Evolutionary conservation across 2,888 invertebrate genomes (phyloP).

Genomic region (Rhimphoctona megacephalus): DNA sequence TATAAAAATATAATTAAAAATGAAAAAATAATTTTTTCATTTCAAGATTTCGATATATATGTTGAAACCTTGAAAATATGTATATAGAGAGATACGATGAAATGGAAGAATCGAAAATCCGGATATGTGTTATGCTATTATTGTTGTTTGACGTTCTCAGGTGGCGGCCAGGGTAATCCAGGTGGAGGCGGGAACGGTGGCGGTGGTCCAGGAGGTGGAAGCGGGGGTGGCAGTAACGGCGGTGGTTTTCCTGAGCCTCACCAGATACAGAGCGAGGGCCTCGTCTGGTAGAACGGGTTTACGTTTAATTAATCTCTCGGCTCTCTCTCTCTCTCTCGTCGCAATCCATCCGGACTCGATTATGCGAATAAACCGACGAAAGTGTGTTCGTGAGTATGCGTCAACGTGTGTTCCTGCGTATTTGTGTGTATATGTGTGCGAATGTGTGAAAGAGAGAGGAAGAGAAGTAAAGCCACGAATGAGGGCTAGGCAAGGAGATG

Average conservation of each 20-base stretch:
- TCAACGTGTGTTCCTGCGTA: not conserved
- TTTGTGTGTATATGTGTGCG: not conserved
- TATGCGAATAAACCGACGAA: conserved; percentile 56
- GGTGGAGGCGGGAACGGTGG: conserved; percentile 88
- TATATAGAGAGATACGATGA: not conserved
- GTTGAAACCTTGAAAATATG: too few relatives aligned
- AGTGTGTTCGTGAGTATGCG: conserved; percentile 21
- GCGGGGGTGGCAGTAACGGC: conserved; percentile 88
- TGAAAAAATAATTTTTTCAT: too few relatives aligned
- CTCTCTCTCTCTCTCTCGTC: conserved; percentile 58
- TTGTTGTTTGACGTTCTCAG: conserved; percentile 82
- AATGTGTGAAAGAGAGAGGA: not conserved
- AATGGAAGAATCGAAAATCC: not conserved
- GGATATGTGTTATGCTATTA: conserved; percentile 1
- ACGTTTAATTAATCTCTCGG: conserved; percentile 79
- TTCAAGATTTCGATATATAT: too few relatives aligned
- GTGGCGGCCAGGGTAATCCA: conserved; percentile 90
- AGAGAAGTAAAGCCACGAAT: not conserved
- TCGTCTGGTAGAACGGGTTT: conserved; percentile 89
- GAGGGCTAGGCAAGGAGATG: conserved; percentile 9
- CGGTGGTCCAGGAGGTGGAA: conserved; percentile 88
- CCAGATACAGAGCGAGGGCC: conserved; percentile 90
- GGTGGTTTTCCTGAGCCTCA: conserved; percentile 91
- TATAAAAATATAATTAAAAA: too few relatives aligned
- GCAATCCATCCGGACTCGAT: conserved; percentile 69